Evolutionary conservation across 2,797 vertebrate species (phyloP), one percentile per base, ranked within the genome.

Genomic region (Karalla daura): DNA sequence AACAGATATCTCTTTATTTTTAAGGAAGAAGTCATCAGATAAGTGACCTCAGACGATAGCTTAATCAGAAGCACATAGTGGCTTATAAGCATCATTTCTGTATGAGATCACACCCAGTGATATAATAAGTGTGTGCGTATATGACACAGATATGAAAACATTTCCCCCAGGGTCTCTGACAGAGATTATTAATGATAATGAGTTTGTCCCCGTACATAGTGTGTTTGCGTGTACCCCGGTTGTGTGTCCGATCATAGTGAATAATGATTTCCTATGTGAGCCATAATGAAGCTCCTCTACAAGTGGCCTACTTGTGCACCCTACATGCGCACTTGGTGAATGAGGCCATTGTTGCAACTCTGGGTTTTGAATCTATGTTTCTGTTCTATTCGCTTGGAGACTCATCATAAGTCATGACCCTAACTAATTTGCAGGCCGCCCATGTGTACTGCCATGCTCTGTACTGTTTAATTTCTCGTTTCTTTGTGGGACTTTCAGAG

Each of bases 281-380:
- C 24, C 32, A 47, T 24, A 40, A 49, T 49, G 39, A 70, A 66
- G 13, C 41, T 36, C 14, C 21, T 28, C 9, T 12, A 13, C 15
- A 59, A 37, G 43, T 47, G 63, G 49, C 71, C 76, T 52, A 74
- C 52, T 81, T 81, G 25, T 35, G 36, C 13, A 7, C n/a, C n/a
- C n/a, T n/a, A n/a, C n/a, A n/a, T n/a, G n/a, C n/a, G n/a, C 35
- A 24, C 37, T 21, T 27, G 25, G 10, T 72, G 70, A 82, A 85
- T 63, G 54, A 64, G 60, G 30, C 23, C 62, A 63, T 76, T 84
- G 77, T 69, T 47, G 54, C 35, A 35, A 30, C 20, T 4, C 18
- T 35, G 28, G 21, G 28, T 45, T 59, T 47, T 21, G 35, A 13
- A 51, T 43, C 2, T 15, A 3, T 27, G 28, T 50, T 15, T 55